Evolutionary conservation across 2,797 vertebrate species (phyloP), one percentile per base, ranked within the genome.

Genomic region (Melanotaenia nigrans): DNA sequence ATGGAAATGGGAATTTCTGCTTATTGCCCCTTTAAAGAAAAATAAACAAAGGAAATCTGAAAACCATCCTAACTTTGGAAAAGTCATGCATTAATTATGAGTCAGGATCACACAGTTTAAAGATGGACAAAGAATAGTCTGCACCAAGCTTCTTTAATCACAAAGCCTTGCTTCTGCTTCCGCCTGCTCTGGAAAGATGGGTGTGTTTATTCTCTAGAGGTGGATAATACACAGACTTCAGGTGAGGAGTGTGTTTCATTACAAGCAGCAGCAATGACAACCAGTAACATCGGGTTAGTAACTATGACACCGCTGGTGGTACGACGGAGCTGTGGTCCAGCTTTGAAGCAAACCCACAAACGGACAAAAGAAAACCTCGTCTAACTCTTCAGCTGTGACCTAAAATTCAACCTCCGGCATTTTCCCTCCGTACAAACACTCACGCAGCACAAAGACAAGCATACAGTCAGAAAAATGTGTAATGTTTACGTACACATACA

Each of bases 391-490:
- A 47, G 22, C 65, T 67, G 57, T 20, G 36, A 77, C 64, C 13
- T 72, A 38, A 38, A 45, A 61, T 28, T 77, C 64, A 68, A 38
- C 57, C 71, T 65, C 58, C 32, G 10, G 55, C 11, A n/a, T 24
- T 49, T 32, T 38, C 54, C 62, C 68, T 53, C 75, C 86, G 71
- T 61, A 75, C 71, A 73, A 20, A 69, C 81, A 73, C 64, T 58
- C 84, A 77, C 59, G 70, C 88, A 65, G 79, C 81, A 84, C 82
- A 85, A 76, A 82, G 62, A 83, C 87, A 92, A 85, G 77, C 88
- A 83, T 74, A 92, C 90, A 89, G 65, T 84, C 72, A 92, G 87
- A 75, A 76, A 51, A 76, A 87, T 78, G 65, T 85, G 66, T 33
- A 71, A 91, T 84, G 85, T 85, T 75, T 70, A 83, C 77, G 84